Evolutionary conservation across 2,113 vertebrate species (phyloP).

Genomic region (Dromiciops gliroides): DNA sequence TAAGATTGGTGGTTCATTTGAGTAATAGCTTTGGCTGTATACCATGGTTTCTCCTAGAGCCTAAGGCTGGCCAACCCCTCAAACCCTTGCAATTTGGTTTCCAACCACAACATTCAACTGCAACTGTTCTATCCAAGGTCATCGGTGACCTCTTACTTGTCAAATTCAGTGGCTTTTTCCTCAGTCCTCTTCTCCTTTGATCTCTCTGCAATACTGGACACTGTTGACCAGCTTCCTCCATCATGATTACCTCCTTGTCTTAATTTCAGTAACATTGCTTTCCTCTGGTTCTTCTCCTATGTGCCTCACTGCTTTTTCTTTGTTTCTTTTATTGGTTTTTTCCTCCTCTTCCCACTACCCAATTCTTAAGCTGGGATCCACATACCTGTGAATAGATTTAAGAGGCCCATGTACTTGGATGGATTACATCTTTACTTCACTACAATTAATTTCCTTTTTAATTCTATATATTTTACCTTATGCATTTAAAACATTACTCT

Average conservation of each 20-base stretch:
- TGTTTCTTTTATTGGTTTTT: background rate
- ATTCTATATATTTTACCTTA: background rate
- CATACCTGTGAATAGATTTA: background rate
- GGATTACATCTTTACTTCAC: background rate
- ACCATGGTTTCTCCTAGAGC: slow-evolving; percentile 25
- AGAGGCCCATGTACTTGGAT: background rate
- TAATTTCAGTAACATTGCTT: background rate
- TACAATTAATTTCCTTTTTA: background rate
- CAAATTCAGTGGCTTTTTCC: background rate
- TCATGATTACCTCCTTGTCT: background rate
- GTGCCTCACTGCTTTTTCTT: background rate
- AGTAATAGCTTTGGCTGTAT: slow-evolving; percentile 56
- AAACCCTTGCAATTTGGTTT: background rate
- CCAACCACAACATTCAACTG: background rate
- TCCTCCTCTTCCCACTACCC: background rate
- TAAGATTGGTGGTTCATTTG: slow-evolving; percentile 46
- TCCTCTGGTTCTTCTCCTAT: background rate
- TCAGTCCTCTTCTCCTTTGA: background rate
- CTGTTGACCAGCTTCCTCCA: background rate
- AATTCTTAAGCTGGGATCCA: background rate
- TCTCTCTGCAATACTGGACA: background rate
- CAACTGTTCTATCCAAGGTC: background rate
- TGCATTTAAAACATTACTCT: background rate
- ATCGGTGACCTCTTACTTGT: background rate
- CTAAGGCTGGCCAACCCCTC: slow-evolving; percentile 30